Percentiles rank a stretch among this genome's conserved stretches.
Conservation (phyloP, 2,113 vertebrate genomes). For the Pterocles burchelli region DNA sequence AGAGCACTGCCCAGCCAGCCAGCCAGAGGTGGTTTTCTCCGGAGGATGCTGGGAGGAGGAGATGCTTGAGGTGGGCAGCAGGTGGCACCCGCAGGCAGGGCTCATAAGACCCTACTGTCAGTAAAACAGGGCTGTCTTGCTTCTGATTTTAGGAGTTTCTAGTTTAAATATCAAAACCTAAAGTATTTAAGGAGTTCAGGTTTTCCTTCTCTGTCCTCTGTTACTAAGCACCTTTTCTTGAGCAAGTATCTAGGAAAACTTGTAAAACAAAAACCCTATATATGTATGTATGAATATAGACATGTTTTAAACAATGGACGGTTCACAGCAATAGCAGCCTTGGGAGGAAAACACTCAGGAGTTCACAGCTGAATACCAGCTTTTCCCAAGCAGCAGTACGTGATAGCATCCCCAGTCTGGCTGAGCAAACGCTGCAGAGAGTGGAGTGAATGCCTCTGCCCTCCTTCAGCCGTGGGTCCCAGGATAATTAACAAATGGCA, state of each 20-base stretch:
- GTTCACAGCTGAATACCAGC: not conserved
- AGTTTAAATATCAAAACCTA: not conserved
- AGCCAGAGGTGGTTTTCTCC: not conserved
- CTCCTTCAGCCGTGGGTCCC: conserved; percentile 1
- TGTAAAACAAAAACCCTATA: too few species aligned
- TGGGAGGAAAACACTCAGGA: not conserved
- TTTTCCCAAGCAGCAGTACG: not conserved
- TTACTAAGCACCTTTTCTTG: not conserved
- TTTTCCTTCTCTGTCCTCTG: not conserved
- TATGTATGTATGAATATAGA: fast-evolving
- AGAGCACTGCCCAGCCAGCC: not conserved
- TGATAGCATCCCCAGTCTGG: not conserved
- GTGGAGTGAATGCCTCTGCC: not conserved
- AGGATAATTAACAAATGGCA: conserved; percentile 23
- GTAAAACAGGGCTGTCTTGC: not conserved
- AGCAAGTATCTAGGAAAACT: not conserved
- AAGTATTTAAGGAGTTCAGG: not conserved
- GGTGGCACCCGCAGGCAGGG: conserved; percentile 32
- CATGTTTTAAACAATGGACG: not conserved
- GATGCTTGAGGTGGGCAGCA: not conserved
- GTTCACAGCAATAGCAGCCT: not conserved
- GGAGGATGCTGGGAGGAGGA: not conserved
- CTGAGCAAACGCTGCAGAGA: not conserved
- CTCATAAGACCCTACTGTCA: not conserved
- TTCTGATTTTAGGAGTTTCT: not conserved